These are phyloP conservation scores for Sinhomidia bicolor DNA, from an alignment of 2,888 invertebrate species.

Conservation along the genomic window DNA sequence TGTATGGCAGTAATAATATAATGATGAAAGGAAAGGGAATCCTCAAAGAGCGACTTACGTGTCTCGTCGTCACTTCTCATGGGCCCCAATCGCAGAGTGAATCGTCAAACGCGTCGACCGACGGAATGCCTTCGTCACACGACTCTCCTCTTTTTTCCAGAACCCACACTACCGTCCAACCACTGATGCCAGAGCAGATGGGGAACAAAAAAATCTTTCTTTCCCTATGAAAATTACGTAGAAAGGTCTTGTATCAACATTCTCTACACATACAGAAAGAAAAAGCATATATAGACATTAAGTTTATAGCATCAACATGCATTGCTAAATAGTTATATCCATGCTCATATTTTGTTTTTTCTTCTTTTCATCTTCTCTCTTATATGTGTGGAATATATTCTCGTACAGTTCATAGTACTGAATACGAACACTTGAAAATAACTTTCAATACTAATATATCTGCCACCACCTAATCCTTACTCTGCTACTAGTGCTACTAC, in stretches of 20 bases:
- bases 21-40: conserved; percentile 75
- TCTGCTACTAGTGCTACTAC: no score
- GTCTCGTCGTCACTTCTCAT: conserved; percentile 79
- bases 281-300: background rate
- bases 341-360: background rate
- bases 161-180: conserved; percentile 60
- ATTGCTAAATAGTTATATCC: background rate
- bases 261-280: background rate
- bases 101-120: conserved; percentile 80
- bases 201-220: conserved; percentile 64
- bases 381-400: conserved; percentile 20
- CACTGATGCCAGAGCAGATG: conserved; percentile 65
- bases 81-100: conserved; percentile 79
- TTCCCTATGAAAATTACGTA: conserved; percentile 57
- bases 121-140: conserved; percentile 80
- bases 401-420: background rate
- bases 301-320: background rate
- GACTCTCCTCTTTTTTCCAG: conserved; percentile 75
- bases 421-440: conserved; percentile 7
- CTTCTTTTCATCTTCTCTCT: background rate
- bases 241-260: background rate
- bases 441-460: background rate
- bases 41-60: conserved; percentile 79
- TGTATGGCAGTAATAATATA: conserved; percentile 64
- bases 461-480: background rate